These are phyloP conservation scores for Amphiprion clarkii DNA, from an alignment of 2,797 vertebrate genomes.

Conservation along the genomic window DNA sequence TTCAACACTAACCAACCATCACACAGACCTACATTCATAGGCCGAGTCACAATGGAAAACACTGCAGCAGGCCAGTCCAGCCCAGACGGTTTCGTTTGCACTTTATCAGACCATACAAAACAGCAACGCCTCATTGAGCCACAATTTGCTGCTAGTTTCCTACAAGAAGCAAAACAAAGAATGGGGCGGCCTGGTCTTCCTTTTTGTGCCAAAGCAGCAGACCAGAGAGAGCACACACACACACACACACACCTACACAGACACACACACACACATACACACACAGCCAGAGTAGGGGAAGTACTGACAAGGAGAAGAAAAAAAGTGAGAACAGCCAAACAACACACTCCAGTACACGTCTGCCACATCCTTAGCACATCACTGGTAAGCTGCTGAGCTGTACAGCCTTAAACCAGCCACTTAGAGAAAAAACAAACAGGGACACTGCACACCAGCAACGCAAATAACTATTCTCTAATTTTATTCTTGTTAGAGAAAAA, in stretches of 20 bases:
- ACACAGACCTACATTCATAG: conserved; percentile 78
- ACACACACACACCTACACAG: conserved; percentile 44
- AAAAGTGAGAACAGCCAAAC: conserved; percentile 54
- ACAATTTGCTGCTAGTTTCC: conserved; percentile 82
- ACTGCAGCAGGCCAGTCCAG: conserved; percentile 64
- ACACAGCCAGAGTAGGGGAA: conserved; percentile 34
- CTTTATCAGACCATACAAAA: conserved; percentile 80
- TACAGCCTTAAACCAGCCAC: conserved; percentile 12
- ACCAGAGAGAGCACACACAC: conserved; percentile 70
- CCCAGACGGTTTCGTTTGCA: conserved; percentile 79
- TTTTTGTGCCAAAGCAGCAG: conserved; percentile 83
- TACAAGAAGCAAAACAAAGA: conserved; percentile 83
- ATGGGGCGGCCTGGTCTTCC: conserved; percentile 70
- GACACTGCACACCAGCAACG: conserved; percentile 15
- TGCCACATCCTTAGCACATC: conserved; percentile 57
- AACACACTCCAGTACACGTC: conserved; percentile 55
- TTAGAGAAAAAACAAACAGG: conserved; percentile 18
- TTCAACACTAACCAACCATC: conserved; percentile 82
- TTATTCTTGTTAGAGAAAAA: neutral
- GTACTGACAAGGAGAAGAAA: conserved; percentile 46
- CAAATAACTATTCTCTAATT: conserved; percentile 12
- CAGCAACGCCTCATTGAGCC: conserved; percentile 81
- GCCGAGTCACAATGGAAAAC: conserved; percentile 65
- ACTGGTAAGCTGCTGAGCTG: conserved; percentile 30
- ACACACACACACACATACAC: conserved; percentile 44